A percentile compares a stretch with the other conserved stretches of the same genome.
phyloP scores from a whole-genome alignment of 2,888 invertebrate species.

The Epirrita christyi region DNA sequence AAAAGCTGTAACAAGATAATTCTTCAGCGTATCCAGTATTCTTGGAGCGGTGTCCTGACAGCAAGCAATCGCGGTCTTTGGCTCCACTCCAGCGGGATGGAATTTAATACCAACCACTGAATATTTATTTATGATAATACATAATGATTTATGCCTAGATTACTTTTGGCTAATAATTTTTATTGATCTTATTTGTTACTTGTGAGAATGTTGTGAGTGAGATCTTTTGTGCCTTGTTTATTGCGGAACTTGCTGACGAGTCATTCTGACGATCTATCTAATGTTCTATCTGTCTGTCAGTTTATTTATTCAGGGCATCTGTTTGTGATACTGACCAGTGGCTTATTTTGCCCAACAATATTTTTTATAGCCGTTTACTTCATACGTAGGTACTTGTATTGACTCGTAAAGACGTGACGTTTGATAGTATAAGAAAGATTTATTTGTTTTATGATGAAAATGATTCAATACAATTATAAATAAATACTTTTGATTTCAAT shows the following conservation, averaged over 20 bases:
- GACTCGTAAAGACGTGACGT: background rate
- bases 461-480: too few relatives aligned
- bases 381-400: background rate
- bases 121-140: slow-evolving; percentile 82
- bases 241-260: slow-evolving; percentile 4
- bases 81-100: slow-evolving; percentile 69
- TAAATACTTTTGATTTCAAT: too few relatives aligned
- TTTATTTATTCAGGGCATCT: slow-evolving; percentile 2
- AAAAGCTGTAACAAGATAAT: too few relatives aligned
- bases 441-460: too few relatives aligned
- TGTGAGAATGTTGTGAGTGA: slow-evolving; percentile 8
- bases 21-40: slow-evolving; percentile 31
- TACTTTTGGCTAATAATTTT: slow-evolving; percentile 72
- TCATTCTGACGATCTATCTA: slow-evolving; percentile 3
- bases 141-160: slow-evolving; percentile 77
- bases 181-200: slow-evolving; percentile 31
- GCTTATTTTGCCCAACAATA: background rate
- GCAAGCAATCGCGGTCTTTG: slow-evolving; percentile 63
- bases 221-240: background rate
- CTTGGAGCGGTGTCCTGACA: slow-evolving; percentile 14
- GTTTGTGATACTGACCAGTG: slow-evolving; percentile 1
- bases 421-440: background rate
- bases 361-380: background rate
- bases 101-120: slow-evolving; percentile 79
- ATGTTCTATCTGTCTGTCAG: background rate